These are phyloP conservation scores for Drosophila kanekoi DNA, from an alignment of 2,888 invertebrate species.

Conservation along the genomic window DNA sequence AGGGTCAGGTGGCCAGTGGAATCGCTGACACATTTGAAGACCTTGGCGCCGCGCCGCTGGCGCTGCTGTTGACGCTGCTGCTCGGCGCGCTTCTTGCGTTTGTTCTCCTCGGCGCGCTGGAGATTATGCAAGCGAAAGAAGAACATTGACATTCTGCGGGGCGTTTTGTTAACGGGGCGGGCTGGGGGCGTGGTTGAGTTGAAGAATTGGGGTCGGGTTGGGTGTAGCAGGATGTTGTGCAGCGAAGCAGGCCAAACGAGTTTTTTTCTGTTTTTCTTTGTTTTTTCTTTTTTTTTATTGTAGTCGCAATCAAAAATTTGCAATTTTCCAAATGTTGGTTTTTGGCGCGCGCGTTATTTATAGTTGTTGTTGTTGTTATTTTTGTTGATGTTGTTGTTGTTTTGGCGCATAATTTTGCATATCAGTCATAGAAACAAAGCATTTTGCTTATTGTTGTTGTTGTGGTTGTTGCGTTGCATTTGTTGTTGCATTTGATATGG, in stretches of 20 bases:
- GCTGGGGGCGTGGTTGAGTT: not conserved
- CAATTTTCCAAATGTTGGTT: conserved; percentile 23
- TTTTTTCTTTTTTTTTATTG: conserved; percentile 8
- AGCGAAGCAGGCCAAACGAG: conserved; percentile 20
- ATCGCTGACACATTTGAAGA: conserved; percentile 85
- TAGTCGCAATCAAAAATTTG: conserved; percentile 13
- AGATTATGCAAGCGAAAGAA: conserved; percentile 97
- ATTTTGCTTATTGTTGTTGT: conserved; percentile 32
- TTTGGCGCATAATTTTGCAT: conserved; percentile 26
- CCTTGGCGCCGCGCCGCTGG: conserved; percentile 87
- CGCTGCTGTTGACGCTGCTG: conserved; percentile 85
- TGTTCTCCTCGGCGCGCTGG: conserved; percentile 93
- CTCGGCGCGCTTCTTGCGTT: conserved; percentile 87
- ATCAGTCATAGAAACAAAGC: conserved; percentile 37
- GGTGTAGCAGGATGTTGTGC: not conserved
- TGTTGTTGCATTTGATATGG: conserved; percentile 24
- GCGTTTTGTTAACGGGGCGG: conserved; percentile 4
- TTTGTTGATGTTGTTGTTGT: conserved; percentile 24
- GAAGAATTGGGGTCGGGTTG: not conserved
- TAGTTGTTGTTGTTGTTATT: conserved; percentile 25
- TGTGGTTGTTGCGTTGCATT: conserved; percentile 31
- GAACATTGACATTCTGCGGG: conserved; percentile 94
- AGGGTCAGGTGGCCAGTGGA: conserved; percentile 87
- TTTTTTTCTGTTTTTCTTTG: conserved; percentile 16
- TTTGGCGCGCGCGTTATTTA: conserved; percentile 12